Conservation (phyloP, 1,140 invertebrate species). For the Delia radicum region DNA sequence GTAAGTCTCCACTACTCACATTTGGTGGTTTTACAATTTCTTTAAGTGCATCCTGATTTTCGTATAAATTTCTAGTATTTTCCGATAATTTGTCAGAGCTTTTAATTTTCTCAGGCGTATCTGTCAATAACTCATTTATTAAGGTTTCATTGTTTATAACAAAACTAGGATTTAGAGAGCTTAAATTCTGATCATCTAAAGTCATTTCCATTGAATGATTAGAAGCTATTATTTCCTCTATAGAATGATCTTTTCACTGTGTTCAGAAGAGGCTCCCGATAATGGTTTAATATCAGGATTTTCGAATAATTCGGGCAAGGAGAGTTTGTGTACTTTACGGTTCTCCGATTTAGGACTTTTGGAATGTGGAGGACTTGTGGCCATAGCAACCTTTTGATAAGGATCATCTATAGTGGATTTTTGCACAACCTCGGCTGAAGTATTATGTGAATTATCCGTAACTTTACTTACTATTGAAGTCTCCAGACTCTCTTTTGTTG, state of each 20-base stretch:
- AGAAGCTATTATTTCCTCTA: conserved; percentile 48
- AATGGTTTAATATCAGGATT: conserved; percentile 3
- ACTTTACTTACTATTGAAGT: background rate
- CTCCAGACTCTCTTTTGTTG: background rate
- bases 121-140: conserved; percentile 21
- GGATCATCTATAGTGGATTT: background rate
- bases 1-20: background rate
- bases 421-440: background rate
- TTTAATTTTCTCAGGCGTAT: conserved; percentile 29
- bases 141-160: conserved; percentile 24
- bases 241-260: conserved; percentile 47
- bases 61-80: too few relatives aligned
- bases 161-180: conserved; percentile 28
- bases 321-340: background rate
- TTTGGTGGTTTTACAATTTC: too few relatives aligned
- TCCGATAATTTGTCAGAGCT: too few relatives aligned
- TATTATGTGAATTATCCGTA: background rate
- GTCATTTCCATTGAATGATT: conserved; percentile 49
- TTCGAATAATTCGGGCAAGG: background rate
- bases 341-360: background rate
- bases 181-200: conserved; percentile 39
- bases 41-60: too few relatives aligned
- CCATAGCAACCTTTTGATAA: background rate
- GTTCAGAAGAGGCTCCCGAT: background rate
- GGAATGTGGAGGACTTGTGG: background rate